phyloP scores from a whole-genome alignment of 2,113 vertebrate genomes.

The Microtus ochrogaster region DNA sequence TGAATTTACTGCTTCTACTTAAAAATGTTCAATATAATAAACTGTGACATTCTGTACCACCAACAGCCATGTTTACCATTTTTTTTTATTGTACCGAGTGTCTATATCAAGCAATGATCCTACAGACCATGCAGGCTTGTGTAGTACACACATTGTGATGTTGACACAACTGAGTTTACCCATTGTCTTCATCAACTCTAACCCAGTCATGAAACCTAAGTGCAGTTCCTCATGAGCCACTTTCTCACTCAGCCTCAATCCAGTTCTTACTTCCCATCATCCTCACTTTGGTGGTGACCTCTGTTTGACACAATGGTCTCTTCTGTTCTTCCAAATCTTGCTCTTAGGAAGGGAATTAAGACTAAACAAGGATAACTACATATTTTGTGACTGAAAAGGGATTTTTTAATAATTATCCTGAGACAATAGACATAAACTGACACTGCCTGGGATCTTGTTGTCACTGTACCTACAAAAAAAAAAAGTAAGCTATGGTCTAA shows the following conservation, averaged over 20 bases:
- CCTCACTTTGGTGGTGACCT: background rate
- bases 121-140: background rate
- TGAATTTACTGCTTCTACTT: background rate
- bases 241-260: background rate
- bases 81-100: background rate
- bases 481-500: background rate
- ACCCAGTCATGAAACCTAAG: background rate
- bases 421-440: background rate
- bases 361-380: background rate
- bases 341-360: background rate
- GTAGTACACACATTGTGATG: background rate
- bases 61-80: background rate
- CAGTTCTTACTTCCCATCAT: background rate
- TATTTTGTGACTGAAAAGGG: background rate
- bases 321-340: constrained; percentile 7
- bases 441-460: background rate
- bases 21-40: background rate
- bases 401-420: constrained; percentile 38
- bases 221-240: background rate
- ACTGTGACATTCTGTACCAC: background rate
- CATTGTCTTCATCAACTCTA: background rate
- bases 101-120: background rate
- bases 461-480: background rate
- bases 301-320: background rate
- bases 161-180: background rate